Conservation (phyloP, 1,140 invertebrate genomes). For the Aricia agestis region DNA sequence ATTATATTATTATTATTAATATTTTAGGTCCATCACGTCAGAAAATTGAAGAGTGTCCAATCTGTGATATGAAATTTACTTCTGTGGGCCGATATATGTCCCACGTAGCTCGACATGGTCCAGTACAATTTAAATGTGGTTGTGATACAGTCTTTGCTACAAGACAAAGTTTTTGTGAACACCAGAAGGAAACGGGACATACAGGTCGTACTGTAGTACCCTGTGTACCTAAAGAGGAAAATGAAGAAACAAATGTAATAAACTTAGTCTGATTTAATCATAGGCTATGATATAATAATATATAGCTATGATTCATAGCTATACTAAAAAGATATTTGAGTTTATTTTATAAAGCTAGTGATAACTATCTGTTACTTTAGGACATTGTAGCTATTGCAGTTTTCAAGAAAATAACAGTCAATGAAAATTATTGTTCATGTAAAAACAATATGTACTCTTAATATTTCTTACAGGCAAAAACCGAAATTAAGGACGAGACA, state of each 20-base stretch:
- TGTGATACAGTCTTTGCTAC: slow-evolving; percentile 72
- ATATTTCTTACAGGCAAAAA: neutral
- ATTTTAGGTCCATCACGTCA: slow-evolving; percentile 21
- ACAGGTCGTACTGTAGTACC: slow-evolving; percentile 62
- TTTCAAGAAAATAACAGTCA: no score
- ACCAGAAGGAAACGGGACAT: slow-evolving; percentile 76
- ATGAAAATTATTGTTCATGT: no score
- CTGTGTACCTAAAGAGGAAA: slow-evolving; percentile 15
- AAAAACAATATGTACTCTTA: no score
- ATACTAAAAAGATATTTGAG: no score
- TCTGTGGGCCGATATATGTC: slow-evolving; percentile 65
- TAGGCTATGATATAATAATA: no score
- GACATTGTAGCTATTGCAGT: no score
- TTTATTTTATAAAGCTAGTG: neutral
- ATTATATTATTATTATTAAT: no score
- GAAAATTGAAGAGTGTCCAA: slow-evolving; percentile 45
- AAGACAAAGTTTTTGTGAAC: slow-evolving; percentile 67
- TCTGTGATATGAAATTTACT: slow-evolving; percentile 61
- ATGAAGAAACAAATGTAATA: slow-evolving; percentile 15
- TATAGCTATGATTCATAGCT: no score
- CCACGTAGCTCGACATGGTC: slow-evolving; percentile 69
- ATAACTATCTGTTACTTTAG: no score
- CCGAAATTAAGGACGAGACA: neutral
- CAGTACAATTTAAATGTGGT: slow-evolving; percentile 73
- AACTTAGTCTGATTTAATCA: neutral